phyloP scores from a whole-genome alignment of 2,888 invertebrate species.

The Microplitis deprimator region DNA sequence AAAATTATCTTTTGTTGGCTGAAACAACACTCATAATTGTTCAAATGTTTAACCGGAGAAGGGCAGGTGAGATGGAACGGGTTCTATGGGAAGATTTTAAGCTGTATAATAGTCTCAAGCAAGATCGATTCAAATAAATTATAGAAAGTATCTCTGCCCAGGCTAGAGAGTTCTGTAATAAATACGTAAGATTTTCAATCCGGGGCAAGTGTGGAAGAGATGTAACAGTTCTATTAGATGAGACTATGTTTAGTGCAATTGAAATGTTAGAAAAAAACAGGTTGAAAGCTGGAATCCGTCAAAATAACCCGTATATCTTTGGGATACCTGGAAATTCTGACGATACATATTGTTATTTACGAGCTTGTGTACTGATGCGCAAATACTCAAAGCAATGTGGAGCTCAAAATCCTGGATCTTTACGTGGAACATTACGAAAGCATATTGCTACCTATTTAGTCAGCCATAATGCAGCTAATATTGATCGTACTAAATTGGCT shows the following conservation, averaged over 20 bases:
- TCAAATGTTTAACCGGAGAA: neutral
- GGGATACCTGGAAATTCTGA: neutral
- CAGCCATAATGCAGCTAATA: neutral
- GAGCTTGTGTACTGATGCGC: neutral
- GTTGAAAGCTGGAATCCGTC: neutral
- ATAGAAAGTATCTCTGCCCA: neutral
- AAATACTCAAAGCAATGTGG: neutral
- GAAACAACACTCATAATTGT: neutral
- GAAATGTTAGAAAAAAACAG: neutral
- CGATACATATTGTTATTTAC: neutral
- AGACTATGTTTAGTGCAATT: neutral
- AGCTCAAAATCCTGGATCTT: neutral
- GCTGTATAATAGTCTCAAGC: neutral
- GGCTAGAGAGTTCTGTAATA: neutral
- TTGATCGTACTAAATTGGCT: neutral
- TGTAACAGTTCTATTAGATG: neutral
- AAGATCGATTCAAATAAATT: neutral
- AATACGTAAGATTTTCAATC: slow-evolving; percentile 3
- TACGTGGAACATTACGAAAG: slow-evolving; percentile 6
- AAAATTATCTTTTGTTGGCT: neutral
- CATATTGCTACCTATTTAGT: neutral
- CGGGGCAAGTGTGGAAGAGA: neutral
- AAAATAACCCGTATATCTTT: neutral
- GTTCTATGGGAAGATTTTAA: neutral
- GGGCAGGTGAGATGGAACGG: neutral